Conservation (phyloP, 2,113 vertebrate species). For the Heliornis fulica region DNA sequence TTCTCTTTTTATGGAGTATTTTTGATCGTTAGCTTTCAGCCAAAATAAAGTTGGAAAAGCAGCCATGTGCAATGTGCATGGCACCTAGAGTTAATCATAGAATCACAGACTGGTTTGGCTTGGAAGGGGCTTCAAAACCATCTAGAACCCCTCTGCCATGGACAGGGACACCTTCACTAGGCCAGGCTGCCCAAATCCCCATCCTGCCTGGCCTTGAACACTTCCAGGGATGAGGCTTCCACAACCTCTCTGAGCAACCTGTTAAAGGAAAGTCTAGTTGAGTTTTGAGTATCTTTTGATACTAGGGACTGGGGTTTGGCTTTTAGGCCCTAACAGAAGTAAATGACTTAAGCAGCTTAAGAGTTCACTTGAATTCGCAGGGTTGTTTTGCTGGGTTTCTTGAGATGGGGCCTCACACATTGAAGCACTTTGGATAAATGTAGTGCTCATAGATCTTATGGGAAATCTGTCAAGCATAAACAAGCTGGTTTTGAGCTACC, state of each 20-base stretch:
- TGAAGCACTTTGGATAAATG: background rate
- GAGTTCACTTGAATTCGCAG: background rate
- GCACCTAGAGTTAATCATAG: background rate
- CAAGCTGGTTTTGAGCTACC: background rate
- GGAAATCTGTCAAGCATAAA: background rate
- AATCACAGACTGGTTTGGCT: too few species aligned
- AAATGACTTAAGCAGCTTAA: background rate
- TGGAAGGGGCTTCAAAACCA: too few species aligned
- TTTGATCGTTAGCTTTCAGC: background rate
- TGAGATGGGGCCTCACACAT: background rate
- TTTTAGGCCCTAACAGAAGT: background rate
- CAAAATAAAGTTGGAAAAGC: background rate
- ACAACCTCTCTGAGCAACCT: too few species aligned
- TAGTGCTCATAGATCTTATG: background rate
- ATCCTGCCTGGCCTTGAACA: too few species aligned
- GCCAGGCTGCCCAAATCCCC: too few species aligned
- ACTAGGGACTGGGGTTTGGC: background rate
- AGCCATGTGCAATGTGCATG: background rate
- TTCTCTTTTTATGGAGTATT: background rate
- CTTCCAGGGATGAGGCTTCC: too few species aligned
- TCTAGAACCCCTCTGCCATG: too few species aligned
- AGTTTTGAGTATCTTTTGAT: background rate
- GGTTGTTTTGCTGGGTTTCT: background rate
- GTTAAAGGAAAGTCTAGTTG: background rate
- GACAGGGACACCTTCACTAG: too few species aligned